A percentile compares a stretch with the other conserved stretches of the same genome.
Evolutionary conservation across 2,797 vertebrate species (phyloP).

Genomic region (Tauraco hartlaubi): DNA sequence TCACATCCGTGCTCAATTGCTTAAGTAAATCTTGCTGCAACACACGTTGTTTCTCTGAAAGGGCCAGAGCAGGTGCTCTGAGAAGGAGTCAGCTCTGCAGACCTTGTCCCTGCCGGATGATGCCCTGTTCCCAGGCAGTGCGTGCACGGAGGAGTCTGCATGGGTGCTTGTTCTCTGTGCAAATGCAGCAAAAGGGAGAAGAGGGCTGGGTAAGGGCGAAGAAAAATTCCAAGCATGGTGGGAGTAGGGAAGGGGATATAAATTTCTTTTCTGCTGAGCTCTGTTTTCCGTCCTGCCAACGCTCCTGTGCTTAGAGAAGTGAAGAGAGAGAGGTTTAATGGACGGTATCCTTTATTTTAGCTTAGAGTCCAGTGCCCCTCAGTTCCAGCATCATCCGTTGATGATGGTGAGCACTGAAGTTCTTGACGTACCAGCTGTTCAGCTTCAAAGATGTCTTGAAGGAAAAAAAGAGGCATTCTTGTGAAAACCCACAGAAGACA

Average conservation of each 20-base stretch:
- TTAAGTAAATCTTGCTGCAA: neutral
- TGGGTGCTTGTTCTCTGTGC: neutral
- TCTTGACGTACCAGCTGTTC: neutral
- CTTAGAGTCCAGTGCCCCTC: neutral
- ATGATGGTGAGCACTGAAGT: neutral
- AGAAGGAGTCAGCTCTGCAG: neutral
- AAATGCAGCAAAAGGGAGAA: neutral
- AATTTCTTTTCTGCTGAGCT: neutral
- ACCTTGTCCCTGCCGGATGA: neutral
- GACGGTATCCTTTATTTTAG: neutral
- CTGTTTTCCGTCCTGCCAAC: neutral
- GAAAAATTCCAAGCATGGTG: neutral
- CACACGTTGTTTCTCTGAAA: fast-evolving
- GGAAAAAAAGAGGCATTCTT: neutral
- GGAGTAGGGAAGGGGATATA: neutral
- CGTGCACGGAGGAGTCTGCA: neutral
- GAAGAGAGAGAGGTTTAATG: neutral
- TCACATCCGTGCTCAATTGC: slow-evolving; percentile 21
- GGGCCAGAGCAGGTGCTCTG: neutral
- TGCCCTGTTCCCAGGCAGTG: neutral
- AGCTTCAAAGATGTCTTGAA: neutral
- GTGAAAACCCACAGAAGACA: neutral
- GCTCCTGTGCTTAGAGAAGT: neutral
- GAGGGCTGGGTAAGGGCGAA: neutral
- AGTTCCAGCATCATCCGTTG: neutral